Base-by-base conservation (phyloP, 2,888 invertebrate species). In the Timandra comae region DNA sequence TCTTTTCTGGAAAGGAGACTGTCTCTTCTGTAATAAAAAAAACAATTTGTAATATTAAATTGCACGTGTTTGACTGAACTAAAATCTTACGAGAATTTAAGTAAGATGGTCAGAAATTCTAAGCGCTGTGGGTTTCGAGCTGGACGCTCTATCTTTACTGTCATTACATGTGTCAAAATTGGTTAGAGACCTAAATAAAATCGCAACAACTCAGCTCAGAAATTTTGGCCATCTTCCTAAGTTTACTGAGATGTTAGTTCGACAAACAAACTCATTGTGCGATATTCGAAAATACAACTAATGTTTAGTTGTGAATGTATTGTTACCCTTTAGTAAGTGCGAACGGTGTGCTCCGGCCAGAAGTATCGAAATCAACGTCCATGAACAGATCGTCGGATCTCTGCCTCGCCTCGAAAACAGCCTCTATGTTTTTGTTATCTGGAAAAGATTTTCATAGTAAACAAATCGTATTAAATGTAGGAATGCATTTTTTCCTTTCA, bases 311-410 rank as follows among this genome's bases (percentile, higher is more conserved):
- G 8, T n/a, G n/a, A 9, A 32, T 16, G 3, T 27, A 22, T 23
- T 19, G 33, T 45, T 51, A 79, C 80, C 77, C 74, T 53, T 49
- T 66, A 29, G 61, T 69, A 2, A 52, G 52, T 24, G 65, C 58
- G 1, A 59, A 46, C 0, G 84, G 80, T 2, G 76, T 74, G 44
- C 82, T 82, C 30, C 81, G 55, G 21, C 62, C 68, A 0, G 82
- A 81, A 9, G 46, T 44, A 10, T 64, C 56, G 3, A 69, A 68
- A 10, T 77, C 77, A 0, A 70, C 62, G 3, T 77, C 79, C 72
- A 72, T 71, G 16, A 71, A 74, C 7, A 73, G 34, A 19, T 80
- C 82, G 3, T 71, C 73, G 0, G 64, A 51, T 27, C 63, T 68
- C 0, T 53, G 29, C 1, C 63, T 56, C 1, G 63, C 42, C 2